Evolutionary conservation across 2,797 vertebrate genomes (phyloP).

Genomic region (Leptodactylus fallax): DNA sequence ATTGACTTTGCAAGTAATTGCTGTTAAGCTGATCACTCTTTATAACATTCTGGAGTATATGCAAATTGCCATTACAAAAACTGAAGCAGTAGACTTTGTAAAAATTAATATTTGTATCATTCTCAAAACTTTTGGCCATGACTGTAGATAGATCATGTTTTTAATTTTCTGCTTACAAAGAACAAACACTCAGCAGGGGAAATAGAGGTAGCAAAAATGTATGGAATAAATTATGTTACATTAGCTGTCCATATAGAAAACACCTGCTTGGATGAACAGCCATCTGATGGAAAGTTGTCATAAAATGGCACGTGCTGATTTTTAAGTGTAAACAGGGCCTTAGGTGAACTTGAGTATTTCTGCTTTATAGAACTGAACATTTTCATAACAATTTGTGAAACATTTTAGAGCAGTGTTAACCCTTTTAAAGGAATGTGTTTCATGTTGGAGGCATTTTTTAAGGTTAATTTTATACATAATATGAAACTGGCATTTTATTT

Average conservation of each 20-base stretch:
- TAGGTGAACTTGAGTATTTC: conserved; percentile 9
- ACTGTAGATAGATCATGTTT: conserved; percentile 31
- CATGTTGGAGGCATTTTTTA: background rate
- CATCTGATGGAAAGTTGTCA: conserved; percentile 6
- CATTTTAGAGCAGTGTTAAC: background rate
- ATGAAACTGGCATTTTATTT: background rate
- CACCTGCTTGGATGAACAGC: conserved; percentile 28
- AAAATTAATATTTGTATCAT: too few species aligned
- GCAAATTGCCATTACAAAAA: too few species aligned
- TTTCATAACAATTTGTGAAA: background rate
- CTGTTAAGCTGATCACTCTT: too few species aligned
- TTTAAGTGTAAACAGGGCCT: conserved; percentile 21
- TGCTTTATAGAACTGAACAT: background rate
- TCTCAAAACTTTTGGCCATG: too few species aligned
- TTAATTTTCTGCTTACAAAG: conserved; percentile 30
- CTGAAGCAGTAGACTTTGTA: too few species aligned
- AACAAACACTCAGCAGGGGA: conserved; percentile 16
- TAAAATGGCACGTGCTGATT: conserved; percentile 34
- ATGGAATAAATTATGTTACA: conserved; percentile 26
- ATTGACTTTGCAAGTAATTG: too few species aligned
- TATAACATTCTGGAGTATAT: too few species aligned
- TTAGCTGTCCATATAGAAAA: conserved; percentile 43
- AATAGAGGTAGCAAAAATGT: conserved; percentile 33
- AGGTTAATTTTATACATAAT: too few species aligned
- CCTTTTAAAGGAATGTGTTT: background rate